Evolutionary conservation across 1,140 invertebrate genomes (phyloP).

Genomic region (Cepaea nemoralis): DNA sequence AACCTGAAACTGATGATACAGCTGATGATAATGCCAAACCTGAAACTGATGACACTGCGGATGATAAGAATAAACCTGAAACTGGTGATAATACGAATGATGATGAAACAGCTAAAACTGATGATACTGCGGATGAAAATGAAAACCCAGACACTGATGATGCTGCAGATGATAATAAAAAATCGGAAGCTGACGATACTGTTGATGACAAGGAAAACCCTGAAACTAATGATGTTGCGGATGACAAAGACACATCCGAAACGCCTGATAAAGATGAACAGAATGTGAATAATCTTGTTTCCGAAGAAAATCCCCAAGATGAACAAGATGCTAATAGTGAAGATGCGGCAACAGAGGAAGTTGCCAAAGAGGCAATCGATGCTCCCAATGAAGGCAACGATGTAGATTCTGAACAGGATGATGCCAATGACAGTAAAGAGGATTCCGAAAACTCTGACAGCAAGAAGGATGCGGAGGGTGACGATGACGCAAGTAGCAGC

Average conservation of each 20-base stretch:
- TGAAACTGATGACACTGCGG: neutral
- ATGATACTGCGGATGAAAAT: neutral
- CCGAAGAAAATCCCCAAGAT: neutral
- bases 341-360: no score
- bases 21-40: neutral
- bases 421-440: no score
- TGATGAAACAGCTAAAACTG: neutral
- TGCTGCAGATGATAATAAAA: neutral
- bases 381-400: no score
- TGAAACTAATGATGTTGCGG: neutral
- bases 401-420: no score
- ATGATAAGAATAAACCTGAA: neutral
- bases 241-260: neutral
- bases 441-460: no score
- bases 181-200: neutral
- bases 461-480: no score
- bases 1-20: neutral
- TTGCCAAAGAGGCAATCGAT: no score
- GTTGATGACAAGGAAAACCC: neutral
- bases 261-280: neutral
- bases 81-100: slow-evolving; percentile 2
- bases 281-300: neutral
- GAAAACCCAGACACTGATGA: neutral
- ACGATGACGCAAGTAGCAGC: no score
- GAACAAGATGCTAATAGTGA: neutral